Evolutionary conservation across 2,113 vertebrate genomes (phyloP).

Genomic region (Hypanus sabinus): DNA sequence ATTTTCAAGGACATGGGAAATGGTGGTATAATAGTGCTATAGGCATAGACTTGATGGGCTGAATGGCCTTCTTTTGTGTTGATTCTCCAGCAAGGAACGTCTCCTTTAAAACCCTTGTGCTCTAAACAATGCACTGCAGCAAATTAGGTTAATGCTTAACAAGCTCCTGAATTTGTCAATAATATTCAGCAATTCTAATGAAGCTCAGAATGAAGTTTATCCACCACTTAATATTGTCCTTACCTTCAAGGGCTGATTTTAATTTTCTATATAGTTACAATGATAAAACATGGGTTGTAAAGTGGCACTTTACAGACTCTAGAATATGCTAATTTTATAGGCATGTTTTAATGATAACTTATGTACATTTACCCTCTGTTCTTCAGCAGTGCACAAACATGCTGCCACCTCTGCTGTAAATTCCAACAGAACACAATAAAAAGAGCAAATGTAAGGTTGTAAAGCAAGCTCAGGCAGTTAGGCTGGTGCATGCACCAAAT

Average conservation of each 20-base stretch:
- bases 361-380: background rate
- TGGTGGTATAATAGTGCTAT: too few relatives aligned
- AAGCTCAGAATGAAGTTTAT: background rate
- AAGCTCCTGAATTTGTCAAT: background rate
- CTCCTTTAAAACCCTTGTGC: background rate
- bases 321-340: background rate
- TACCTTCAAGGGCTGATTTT: background rate
- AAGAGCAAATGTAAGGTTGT: background rate
- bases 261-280: background rate
- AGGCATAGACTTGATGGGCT: too few relatives aligned
- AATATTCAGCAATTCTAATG: background rate
- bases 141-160: background rate
- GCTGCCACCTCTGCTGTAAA: background rate
- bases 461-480: background rate
- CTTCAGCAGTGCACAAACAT: background rate
- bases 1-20: too few relatives aligned
- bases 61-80: too few relatives aligned
- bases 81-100: background rate
- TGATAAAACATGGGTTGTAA: background rate
- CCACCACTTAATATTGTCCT: background rate
- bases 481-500: background rate
- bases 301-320: background rate
- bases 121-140: background rate
- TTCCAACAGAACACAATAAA: conserved; percentile 22
- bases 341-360: background rate